Percentiles rank a stretch among this genome's conserved stretches.
phyloP scores from a whole-genome alignment of 2,113 vertebrate species.

The Heterochromis multidens region DNA sequence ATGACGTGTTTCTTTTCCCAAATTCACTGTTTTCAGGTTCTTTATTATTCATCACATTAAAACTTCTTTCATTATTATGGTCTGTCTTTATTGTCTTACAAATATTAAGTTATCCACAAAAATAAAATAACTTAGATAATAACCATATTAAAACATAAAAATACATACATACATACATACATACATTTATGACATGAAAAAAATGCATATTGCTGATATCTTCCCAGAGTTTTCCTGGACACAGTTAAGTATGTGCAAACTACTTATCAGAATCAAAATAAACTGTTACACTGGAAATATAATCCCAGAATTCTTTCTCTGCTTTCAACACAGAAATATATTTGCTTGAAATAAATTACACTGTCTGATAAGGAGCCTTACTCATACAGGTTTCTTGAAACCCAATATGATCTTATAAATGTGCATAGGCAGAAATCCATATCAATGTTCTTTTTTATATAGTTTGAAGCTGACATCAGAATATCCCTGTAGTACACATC shows the following conservation, averaged over 20 bases:
- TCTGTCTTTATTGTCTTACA: slow-evolving; percentile 76
- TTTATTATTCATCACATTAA: slow-evolving; percentile 64
- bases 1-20: neutral
- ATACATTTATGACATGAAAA: slow-evolving; percentile 70
- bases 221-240: slow-evolving; percentile 69
- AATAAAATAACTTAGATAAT: slow-evolving; percentile 83
- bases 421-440: slow-evolving; percentile 28
- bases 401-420: slow-evolving; percentile 23
- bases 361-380: slow-evolving; percentile 53
- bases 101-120: slow-evolving; percentile 84
- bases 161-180: slow-evolving; percentile 75
- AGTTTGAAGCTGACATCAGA: slow-evolving; percentile 23
- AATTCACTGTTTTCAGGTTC: slow-evolving; percentile 25
- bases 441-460: slow-evolving; percentile 11
- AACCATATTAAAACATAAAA: slow-evolving; percentile 76
- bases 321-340: slow-evolving; percentile 50
- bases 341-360: slow-evolving; percentile 64
- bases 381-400: slow-evolving; percentile 32
- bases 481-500: slow-evolving; percentile 23
- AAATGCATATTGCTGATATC: slow-evolving; percentile 64
- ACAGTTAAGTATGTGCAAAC: slow-evolving; percentile 73
- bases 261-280: slow-evolving; percentile 62
- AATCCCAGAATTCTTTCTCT: slow-evolving; percentile 19
- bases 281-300: slow-evolving; percentile 45
- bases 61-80: slow-evolving; percentile 57